A percentile compares a stretch with the other conserved stretches of the same genome.
phyloP scores from a whole-genome alignment of 2,113 vertebrate species.

The Paramisgurnus dabryanus region DNA sequence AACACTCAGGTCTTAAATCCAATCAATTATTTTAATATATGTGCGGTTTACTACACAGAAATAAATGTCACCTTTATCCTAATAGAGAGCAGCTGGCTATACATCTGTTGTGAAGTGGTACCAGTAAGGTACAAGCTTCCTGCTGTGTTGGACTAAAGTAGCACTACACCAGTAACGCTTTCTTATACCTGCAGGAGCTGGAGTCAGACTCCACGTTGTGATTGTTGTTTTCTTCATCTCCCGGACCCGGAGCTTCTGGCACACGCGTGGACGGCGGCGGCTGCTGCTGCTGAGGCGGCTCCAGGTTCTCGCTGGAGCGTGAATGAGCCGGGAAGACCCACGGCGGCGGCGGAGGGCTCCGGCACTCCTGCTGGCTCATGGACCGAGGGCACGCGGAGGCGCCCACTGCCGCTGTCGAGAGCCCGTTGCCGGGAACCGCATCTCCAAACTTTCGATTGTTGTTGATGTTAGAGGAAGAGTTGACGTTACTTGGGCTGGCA shows the following conservation, averaged over 20 bases:
- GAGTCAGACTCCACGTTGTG: slow-evolving; percentile 81
- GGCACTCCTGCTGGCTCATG: slow-evolving; percentile 87
- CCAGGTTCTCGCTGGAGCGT: slow-evolving; percentile 67
- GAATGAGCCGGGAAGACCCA: slow-evolving; percentile 86
- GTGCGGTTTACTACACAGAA: too few relatives aligned
- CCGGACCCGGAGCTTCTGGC: slow-evolving; percentile 67
- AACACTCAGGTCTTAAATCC: too few relatives aligned
- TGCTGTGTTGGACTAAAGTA: neutral
- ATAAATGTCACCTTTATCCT: neutral
- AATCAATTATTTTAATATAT: neutral
- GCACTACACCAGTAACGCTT: slow-evolving; percentile 5
- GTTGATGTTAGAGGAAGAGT: slow-evolving; percentile 72
- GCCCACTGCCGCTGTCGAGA: slow-evolving; percentile 64
- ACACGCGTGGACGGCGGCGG: neutral
- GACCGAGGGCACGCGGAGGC: slow-evolving; percentile 75
- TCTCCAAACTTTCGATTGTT: slow-evolving; percentile 79
- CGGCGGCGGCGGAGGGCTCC: slow-evolving; percentile 81
- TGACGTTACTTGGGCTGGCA: slow-evolving; percentile 65
- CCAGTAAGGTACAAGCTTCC: slow-evolving; percentile 8
- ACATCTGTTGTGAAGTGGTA: slow-evolving; percentile 39
- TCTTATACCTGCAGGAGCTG: slow-evolving; percentile 90
- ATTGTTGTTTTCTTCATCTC: slow-evolving; percentile 81
- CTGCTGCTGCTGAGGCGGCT: slow-evolving; percentile 49
- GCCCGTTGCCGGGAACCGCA: slow-evolving; percentile 72
- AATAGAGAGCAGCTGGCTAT: slow-evolving; percentile 33